phyloP scores from a whole-genome alignment of 2,797 vertebrate species.

The Rhadinocentrus ornatus region DNA sequence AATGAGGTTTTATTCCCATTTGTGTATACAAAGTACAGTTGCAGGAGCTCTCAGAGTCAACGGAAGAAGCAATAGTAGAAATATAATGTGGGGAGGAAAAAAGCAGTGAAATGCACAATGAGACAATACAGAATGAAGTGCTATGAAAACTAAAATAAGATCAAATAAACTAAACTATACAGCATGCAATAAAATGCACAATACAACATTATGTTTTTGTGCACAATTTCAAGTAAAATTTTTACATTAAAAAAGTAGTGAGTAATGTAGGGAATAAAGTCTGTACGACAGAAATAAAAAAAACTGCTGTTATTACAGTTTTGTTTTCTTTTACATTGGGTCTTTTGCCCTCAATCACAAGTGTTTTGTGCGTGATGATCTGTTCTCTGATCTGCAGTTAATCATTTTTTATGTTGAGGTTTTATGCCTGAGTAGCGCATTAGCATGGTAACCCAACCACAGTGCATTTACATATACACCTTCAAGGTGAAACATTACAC shows the following conservation, averaged over 20 bases:
- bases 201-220: neutral
- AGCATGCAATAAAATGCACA: neutral
- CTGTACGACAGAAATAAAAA: no score
- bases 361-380: no score
- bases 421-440: no score
- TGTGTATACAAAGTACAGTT: no score
- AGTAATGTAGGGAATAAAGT: no score
- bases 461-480: neutral
- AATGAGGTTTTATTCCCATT: no score
- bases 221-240: neutral
- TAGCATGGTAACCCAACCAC: neutral
- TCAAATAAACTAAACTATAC: neutral
- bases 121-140: neutral
- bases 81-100: neutral
- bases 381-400: no score
- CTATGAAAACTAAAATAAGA: neutral
- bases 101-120: neutral
- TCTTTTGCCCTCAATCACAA: no score
- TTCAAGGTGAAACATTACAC: neutral
- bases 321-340: no score
- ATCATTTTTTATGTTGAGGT: no score
- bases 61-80: neutral
- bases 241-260: no score
- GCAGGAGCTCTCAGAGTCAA: neutral
- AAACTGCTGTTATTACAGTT: no score